These are phyloP conservation scores for Istiophorus platypterus DNA, from an alignment of 2,113 vertebrate species.

Conservation along the genomic window DNA sequence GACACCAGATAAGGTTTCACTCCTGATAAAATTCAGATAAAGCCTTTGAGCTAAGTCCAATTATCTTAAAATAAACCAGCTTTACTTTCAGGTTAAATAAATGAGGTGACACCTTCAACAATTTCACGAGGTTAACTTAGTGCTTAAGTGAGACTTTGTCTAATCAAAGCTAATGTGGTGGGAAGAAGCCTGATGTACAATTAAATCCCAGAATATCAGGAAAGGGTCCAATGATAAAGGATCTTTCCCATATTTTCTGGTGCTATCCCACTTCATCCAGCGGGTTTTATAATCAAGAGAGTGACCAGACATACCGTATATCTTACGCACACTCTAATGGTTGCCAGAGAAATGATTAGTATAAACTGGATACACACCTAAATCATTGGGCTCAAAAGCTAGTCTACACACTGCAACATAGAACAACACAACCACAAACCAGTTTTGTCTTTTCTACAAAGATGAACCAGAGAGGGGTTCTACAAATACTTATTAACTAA, in stretches of 20 bases:
- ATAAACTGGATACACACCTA: neutral
- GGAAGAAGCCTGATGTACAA: neutral
- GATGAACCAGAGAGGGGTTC: too few species aligned
- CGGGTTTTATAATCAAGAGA: neutral
- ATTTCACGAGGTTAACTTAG: conserved; percentile 25
- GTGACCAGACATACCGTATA: neutral
- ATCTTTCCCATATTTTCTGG: neutral
- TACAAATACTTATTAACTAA: too few species aligned
- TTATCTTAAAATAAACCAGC: conserved; percentile 45
- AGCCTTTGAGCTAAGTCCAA: conserved; percentile 28
- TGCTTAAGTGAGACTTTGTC: neutral
- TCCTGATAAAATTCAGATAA: conserved; percentile 43
- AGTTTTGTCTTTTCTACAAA: too few species aligned
- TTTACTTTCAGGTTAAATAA: conserved; percentile 37
- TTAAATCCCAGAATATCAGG: conserved; percentile 11
- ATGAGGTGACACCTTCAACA: conserved; percentile 7
- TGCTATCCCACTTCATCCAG: neutral
- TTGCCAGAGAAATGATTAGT: neutral
- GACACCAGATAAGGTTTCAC: conserved; percentile 41
- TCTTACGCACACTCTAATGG: neutral
- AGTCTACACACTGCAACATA: too few species aligned
- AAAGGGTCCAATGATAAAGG: neutral
- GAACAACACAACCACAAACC: too few species aligned
- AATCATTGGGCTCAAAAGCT: too few species aligned
- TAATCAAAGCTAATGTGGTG: neutral